Base-by-base conservation (phyloP, 1,140 invertebrate species). In the Hyposmocoma kahamanoa region DNA sequence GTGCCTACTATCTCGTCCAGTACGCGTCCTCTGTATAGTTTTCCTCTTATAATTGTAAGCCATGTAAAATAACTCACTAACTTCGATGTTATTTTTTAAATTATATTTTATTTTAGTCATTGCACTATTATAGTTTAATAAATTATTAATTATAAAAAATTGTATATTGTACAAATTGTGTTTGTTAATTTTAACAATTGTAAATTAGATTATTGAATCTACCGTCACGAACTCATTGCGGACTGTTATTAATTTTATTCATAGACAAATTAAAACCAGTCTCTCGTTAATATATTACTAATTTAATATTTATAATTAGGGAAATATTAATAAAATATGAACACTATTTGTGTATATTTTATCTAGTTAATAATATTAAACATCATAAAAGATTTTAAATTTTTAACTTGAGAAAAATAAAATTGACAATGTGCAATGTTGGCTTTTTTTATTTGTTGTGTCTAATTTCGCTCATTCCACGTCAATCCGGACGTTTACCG, bases 61-160 rank as follows among this genome's bases (percentile, higher is more conserved):
- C 3, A 17, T 36, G 32, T 36, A 6, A 15, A 17, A 36, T 36
- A 36, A 36, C 15, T 36, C 18, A 36, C 18, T 36, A 36, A 8
- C 18, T 36, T 17, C 18, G 18, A 36, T 2, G 18, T 36, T 36
- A 15, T 15, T 36, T 36, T 36, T 36, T 2, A 36, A 36, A n/a
- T 15, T 36, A 15, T 36, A 15, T 6, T 32, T 39, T 45, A 42
- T 45, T 41, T 13, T 41, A 26, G 11, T 28, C 24, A 45, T 45
- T 34, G 50, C 50, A 51, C 50, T 39, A 43, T 41, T 11, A 26
- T 39, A 52, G 28, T 22, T 41, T 47, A 42, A 42, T 3, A 22
- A 11, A 3, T 24, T 17, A 11, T 43, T 21, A 43, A 13, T 1
- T 53, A 50, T 42, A 44, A 17, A 22, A 36, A 28, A 2, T 45